A percentile compares a stretch with the other conserved stretches of the same genome.
Conservation (phyloP, 2,888 invertebrate species). For the Drosophila meridiana region DNA sequence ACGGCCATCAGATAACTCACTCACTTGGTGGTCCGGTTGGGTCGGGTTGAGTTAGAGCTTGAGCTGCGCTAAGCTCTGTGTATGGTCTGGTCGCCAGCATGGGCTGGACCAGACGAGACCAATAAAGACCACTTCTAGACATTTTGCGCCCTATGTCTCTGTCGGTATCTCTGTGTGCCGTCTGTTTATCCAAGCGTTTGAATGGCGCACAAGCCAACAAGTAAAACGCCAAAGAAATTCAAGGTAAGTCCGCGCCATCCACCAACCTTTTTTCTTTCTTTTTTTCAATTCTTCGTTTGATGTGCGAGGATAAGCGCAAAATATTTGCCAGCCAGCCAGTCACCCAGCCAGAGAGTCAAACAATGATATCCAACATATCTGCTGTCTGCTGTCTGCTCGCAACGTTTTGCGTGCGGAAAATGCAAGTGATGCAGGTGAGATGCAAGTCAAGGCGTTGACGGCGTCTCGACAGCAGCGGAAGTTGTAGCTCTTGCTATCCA, state of each 20-base stretch:
- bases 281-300: constrained; percentile 40
- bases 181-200: constrained; percentile 76
- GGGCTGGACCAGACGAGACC: constrained; percentile 51
- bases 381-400: constrained; percentile 24
- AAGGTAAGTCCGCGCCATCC: constrained; percentile 67
- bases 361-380: constrained; percentile 68
- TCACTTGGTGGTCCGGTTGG: constrained; percentile 73
- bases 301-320: constrained; percentile 72
- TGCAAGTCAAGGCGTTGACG: constrained; percentile 47
- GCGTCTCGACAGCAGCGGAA: constrained; percentile 58
- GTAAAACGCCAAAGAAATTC: constrained; percentile 67
- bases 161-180: constrained; percentile 53
- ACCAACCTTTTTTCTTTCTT: constrained; percentile 15
- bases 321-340: constrained; percentile 67
- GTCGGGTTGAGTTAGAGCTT: constrained; percentile 5
- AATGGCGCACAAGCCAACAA: constrained; percentile 63
- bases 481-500: constrained; percentile 67
- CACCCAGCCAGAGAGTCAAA: constrained; percentile 57
- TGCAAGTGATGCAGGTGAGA: constrained; percentile 70
- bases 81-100: constrained; percentile 27
- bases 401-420: constrained; percentile 58
- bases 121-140: constrained; percentile 66
- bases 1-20: constrained; percentile 81
- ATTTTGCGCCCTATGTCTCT: constrained; percentile 60
- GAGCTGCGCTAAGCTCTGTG: constrained; percentile 13